Evolutionary conservation across 2,113 vertebrate genomes (phyloP).

Genomic region (Pleuronectes platessa): DNA sequence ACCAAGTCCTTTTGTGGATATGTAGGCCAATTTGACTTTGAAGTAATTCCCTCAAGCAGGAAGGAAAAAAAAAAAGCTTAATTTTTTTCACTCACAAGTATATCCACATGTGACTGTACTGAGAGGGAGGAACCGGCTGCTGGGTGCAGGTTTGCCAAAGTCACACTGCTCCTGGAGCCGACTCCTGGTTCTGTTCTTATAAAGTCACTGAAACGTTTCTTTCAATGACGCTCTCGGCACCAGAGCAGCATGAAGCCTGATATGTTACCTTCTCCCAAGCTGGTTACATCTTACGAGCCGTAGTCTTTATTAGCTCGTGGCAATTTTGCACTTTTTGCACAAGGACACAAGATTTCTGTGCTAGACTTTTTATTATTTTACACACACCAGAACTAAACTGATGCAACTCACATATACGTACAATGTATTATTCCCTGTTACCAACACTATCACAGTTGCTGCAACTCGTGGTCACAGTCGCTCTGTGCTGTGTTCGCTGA

Average conservation of each 20-base stretch:
- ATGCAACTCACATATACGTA: background rate
- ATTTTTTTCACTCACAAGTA: slow-evolving; percentile 22
- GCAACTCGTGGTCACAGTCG: too few species aligned
- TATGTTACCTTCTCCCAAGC: slow-evolving; percentile 5
- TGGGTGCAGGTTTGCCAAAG: slow-evolving; percentile 26
- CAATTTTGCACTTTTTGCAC: slow-evolving; percentile 43
- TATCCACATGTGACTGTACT: slow-evolving; percentile 43
- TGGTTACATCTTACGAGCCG: slow-evolving; percentile 31
- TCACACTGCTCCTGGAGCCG: slow-evolving; percentile 10
- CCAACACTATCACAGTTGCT: too few species aligned
- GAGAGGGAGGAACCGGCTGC: slow-evolving; percentile 22
- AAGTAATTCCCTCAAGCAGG: slow-evolving; percentile 57
- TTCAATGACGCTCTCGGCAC: slow-evolving; percentile 32
- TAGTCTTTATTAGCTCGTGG: background rate
- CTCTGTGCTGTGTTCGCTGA: background rate
- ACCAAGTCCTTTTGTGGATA: slow-evolving; percentile 40
- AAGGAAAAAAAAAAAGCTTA: slow-evolving; percentile 35
- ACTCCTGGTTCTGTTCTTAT: background rate
- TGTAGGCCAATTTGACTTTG: slow-evolving; percentile 64
- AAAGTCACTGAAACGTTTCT: slow-evolving; percentile 43
- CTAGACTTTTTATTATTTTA: background rate
- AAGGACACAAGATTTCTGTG: slow-evolving; percentile 22
- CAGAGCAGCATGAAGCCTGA: slow-evolving; percentile 30
- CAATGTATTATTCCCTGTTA: too few species aligned
- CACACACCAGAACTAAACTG: slow-evolving; percentile 5